These are phyloP conservation scores for Nesidiocoris tenuis DNA, from an alignment of 2,888 invertebrate genomes.

Conservation along the genomic window DNA sequence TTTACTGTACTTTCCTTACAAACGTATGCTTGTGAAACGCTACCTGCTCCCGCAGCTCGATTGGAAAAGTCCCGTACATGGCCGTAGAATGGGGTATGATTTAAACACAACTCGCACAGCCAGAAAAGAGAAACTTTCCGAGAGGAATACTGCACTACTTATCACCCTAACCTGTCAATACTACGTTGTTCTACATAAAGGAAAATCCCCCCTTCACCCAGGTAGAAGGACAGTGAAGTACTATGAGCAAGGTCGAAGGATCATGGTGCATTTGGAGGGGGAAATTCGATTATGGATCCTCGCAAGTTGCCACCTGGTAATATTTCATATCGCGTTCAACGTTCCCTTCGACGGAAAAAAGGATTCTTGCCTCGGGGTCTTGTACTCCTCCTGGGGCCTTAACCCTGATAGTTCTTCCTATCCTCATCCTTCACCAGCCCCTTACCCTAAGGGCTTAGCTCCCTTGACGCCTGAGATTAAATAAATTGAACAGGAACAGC, in stretches of 20 bases:
- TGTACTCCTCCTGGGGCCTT: not conserved
- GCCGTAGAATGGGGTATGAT: not conserved
- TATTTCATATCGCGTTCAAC: constrained; percentile 43
- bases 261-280: constrained; percentile 29
- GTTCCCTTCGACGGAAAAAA: constrained; percentile 1
- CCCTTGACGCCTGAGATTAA: constrained; percentile 41
- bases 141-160: constrained; percentile 5
- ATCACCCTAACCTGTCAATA: constrained; percentile 28
- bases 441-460: not conserved
- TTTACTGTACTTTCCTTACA: not conserved
- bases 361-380: not conserved
- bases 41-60: not conserved
- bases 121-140: not conserved
- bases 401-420: constrained; percentile 21
- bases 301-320: constrained; percentile 42
- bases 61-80: not conserved
- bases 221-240: constrained; percentile 3
- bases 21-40: not conserved
- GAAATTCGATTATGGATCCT: constrained; percentile 44
- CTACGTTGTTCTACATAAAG: constrained; percentile 36
- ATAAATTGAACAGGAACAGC: constrained; percentile 42
- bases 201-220: not conserved
- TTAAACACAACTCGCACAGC: not conserved
- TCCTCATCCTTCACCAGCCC: not conserved
- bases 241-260: constrained; percentile 22